Percentiles rank a stretch among this genome's conserved stretches.
These are phyloP conservation scores for Megaceryle torquata DNA, from an alignment of 2,113 vertebrate species.

Conservation along the genomic window DNA sequence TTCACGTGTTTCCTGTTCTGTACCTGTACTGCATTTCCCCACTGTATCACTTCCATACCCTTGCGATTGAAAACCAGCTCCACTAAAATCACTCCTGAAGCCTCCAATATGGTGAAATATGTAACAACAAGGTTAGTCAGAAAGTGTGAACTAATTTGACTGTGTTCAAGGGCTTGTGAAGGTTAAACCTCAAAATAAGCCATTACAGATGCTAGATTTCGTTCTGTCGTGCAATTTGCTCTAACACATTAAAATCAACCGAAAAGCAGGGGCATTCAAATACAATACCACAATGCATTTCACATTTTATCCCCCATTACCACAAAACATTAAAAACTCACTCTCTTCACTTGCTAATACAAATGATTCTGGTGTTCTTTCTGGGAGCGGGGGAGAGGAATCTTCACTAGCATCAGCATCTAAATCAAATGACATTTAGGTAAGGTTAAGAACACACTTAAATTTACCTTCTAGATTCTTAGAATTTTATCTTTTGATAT, in stretches of 20 bases:
- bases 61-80: neutral
- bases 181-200: neutral
- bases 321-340: slow-evolving; percentile 61
- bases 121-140: neutral
- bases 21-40: neutral
- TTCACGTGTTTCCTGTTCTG: neutral
- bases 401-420: slow-evolving; percentile 88
- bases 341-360: slow-evolving; percentile 89
- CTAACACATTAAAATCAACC: neutral
- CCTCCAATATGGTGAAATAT: neutral
- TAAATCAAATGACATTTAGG: slow-evolving; percentile 75
- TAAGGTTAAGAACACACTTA: slow-evolving; percentile 6
- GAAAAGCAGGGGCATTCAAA: neutral
- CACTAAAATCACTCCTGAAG: neutral
- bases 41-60: neutral
- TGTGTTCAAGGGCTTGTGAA: neutral
- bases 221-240: neutral
- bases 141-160: neutral
- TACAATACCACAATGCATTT: neutral
- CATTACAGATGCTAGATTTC: neutral
- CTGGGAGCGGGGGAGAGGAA: slow-evolving; percentile 88
- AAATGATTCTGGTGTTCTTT: slow-evolving; percentile 93
- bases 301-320: neutral
- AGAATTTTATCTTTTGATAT: neutral
- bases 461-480: neutral